phyloP scores from a whole-genome alignment of 2,113 vertebrate species.

The Rhagologus leucostigma region DNA sequence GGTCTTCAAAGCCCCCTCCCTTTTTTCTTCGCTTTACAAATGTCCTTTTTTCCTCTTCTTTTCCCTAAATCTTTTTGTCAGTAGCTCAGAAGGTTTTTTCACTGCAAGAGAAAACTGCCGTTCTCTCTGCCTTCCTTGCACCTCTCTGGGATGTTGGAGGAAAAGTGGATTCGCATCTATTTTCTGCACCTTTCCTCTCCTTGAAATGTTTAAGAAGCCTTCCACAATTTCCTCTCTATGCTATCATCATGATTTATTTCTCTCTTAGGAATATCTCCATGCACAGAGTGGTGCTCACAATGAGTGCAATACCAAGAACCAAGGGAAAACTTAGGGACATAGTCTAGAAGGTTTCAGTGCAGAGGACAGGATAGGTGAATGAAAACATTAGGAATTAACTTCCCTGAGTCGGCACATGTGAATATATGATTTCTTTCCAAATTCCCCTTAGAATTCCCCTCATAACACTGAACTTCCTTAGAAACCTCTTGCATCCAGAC shows the following conservation, averaged over 20 bases:
- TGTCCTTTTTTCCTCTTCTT: background rate
- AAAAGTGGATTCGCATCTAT: background rate
- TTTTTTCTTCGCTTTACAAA: background rate
- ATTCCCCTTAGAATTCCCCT: background rate
- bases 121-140: background rate
- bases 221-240: background rate
- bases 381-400: background rate
- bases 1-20: background rate
- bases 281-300: background rate
- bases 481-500: background rate
- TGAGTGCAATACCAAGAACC: background rate
- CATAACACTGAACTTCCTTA: background rate
- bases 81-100: background rate
- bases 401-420: background rate
- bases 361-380: background rate
- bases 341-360: background rate
- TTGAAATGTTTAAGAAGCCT: background rate
- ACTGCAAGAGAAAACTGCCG: background rate
- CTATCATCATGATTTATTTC: background rate
- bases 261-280: background rate
- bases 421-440: background rate
- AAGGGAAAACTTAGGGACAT: background rate
- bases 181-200: background rate
- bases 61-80: conserved; percentile 16
- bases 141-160: background rate